phyloP scores from a whole-genome alignment of 2,888 invertebrate genomes.

The Chamaedrilus cognettii region DNA sequence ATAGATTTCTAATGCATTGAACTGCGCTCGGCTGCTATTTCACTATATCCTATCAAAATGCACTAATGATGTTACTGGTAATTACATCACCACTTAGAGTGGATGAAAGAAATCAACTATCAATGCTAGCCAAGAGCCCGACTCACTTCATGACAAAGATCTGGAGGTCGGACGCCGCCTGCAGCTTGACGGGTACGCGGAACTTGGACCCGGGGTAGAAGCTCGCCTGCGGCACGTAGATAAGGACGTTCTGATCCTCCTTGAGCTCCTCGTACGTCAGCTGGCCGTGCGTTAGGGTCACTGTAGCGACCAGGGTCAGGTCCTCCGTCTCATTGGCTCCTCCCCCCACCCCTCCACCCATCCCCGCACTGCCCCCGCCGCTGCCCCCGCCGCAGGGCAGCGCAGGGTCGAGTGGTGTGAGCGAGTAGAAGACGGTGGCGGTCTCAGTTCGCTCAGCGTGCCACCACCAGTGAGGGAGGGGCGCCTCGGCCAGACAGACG shows the following conservation, averaged over 20 bases:
- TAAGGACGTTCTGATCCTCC: conserved; percentile 79
- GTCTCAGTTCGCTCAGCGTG: conserved; percentile 9
- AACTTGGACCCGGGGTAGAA: conserved; percentile 87
- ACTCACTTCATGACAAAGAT: conserved; percentile 83
- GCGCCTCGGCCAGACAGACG: conserved; percentile 12
- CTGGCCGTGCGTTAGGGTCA: conserved; percentile 33
- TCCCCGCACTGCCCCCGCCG: neutral
- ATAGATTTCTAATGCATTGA: too few relatives aligned
- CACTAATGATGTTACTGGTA: too few relatives aligned
- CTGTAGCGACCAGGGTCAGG: conserved; percentile 26
- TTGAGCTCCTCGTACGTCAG: conserved; percentile 75
- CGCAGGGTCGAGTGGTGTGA: conserved; percentile 4
- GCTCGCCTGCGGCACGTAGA: conserved; percentile 84
- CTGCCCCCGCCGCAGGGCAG: neutral
- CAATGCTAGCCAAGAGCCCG: neutral
- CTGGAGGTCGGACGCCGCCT: conserved; percentile 62
- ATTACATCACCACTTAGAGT: too few relatives aligned
- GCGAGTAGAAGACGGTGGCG: conserved; percentile 11
- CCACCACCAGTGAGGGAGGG: conserved; percentile 14
- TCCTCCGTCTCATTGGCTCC: conserved; percentile 8
- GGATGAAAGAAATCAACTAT: too few relatives aligned
- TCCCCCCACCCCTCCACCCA: neutral
- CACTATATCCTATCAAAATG: too few relatives aligned
- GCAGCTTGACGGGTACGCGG: conserved; percentile 85
- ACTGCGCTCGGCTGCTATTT: too few relatives aligned